Base-by-base conservation (phyloP, 2,797 vertebrate genomes). In the Schizopygopsis malacanthus region DNA sequence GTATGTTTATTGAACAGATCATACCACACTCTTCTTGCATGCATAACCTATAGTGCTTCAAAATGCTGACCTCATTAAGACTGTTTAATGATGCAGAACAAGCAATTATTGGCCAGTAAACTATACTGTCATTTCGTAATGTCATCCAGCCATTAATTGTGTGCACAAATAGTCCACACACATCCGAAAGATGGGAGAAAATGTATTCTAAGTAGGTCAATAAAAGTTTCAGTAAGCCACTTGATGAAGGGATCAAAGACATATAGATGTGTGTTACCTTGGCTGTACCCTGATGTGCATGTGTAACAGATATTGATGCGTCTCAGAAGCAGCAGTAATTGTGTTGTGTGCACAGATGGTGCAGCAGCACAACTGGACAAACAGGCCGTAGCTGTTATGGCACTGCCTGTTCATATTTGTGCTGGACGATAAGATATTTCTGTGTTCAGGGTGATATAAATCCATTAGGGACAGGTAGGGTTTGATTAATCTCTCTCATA, bases 271-370 rank as follows among this genome's bases (percentile, higher is more conserved):
- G 2, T 56, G 73, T 16, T 43, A 16, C 45, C 16, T 50, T 69
- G 79, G 4, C 2, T 22, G 52, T 33, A 20, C 39, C 69, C 37
- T 65, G 56, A 83, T 25, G n/a, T 50, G 9, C 2, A 76, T 47
- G 20, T 83, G 41, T 63, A 25, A 9, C 13, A 65, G 50, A 63
- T 25, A 45, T 50, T 39, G 20, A n/a, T 13, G 75, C 4, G 67
- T 81, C 52, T 79, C 63, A 63, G 50, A 67, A 18, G n/a, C 65
- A 41, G 67, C 72, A 28, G 72, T 79, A 85, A 87, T 79, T 41
- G 56, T 78, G 45, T 56, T 82, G 72, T 78, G 56, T 86, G 86
- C 79, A 86, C 86, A 88, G 84, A 84, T 87, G 88, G 86, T 86
- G 72, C 86, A 52, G 72, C 72, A 72, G 63, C 18, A 8, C 70